Evolutionary conservation across 2,888 invertebrate species (phyloP).

Genomic region (Latheticus oryzae): DNA sequence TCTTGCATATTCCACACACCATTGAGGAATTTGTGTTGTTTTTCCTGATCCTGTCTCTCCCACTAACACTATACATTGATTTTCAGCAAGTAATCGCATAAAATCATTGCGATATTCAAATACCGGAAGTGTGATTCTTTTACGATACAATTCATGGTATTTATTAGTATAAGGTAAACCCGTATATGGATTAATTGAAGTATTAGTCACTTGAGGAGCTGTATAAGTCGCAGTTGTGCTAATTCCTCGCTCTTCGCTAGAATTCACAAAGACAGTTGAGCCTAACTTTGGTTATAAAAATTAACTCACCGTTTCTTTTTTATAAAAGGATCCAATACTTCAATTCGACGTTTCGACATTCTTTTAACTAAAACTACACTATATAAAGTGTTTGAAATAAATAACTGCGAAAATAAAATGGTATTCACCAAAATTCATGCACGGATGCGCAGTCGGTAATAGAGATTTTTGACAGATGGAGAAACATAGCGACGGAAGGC

Average conservation of each 20-base stretch:
- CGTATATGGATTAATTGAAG: constrained; percentile 81
- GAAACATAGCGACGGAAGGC: neutral
- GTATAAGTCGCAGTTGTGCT: constrained; percentile 54
- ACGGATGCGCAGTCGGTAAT: constrained; percentile 30
- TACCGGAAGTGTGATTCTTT: constrained; percentile 92
- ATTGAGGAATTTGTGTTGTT: constrained; percentile 99
- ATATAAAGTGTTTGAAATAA: constrained; percentile 12
- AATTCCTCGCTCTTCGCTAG: constrained; percentile 71
- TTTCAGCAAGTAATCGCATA: constrained; percentile 90
- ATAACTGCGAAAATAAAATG: constrained; percentile 7
- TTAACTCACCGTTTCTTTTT: constrained; percentile 78
- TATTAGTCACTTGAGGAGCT: constrained; percentile 62
- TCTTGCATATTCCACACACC: constrained; percentile 85
- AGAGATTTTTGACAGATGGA: constrained; percentile 11
- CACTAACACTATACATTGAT: constrained; percentile 96
- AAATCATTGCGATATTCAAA: constrained; percentile 98
- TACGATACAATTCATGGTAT: constrained; percentile 89
- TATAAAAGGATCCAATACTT: constrained; percentile 86
- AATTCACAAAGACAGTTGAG: constrained; percentile 37
- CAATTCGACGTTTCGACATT: constrained; percentile 89
- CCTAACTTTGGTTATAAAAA: constrained; percentile 3
- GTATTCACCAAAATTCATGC: constrained; percentile 3
- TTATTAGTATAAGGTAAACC: constrained; percentile 87
- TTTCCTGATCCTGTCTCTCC: constrained; percentile 99
- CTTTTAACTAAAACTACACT: constrained; percentile 2